A percentile compares a stretch with the other conserved stretches of the same genome.
Evolutionary conservation across 2,113 vertebrate species (phyloP).

Genomic region (Semnornis frantzii): DNA sequence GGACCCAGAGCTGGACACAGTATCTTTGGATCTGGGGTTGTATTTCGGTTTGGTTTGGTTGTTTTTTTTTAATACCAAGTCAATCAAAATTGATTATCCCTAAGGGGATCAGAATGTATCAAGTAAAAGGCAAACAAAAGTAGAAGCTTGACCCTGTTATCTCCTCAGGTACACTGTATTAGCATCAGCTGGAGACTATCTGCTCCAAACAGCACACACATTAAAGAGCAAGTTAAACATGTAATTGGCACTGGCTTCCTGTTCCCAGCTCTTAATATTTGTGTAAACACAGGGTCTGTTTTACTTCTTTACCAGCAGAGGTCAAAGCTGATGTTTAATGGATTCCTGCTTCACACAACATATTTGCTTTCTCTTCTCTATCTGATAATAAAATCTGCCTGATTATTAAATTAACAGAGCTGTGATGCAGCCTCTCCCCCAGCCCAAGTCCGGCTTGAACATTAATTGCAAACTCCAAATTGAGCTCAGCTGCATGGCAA

Average conservation of each 20-base stretch:
- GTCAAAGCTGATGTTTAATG: slow-evolving; percentile 43
- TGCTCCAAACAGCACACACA: slow-evolving; percentile 11
- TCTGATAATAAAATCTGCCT: not conserved
- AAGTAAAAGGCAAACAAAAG: not conserved
- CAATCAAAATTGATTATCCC: not conserved
- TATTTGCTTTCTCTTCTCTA: slow-evolving; percentile 33
- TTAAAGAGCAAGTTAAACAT: slow-evolving; percentile 38
- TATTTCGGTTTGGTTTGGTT: not conserved
- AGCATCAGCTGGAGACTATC: not conserved
- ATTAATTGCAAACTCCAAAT: not conserved
- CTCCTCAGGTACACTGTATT: not conserved
- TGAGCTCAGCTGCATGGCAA: not conserved
- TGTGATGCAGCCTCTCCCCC: not conserved
- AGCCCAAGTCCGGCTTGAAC: not conserved
- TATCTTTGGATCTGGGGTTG: no score
- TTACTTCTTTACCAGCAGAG: slow-evolving; percentile 15
- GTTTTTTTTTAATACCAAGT: not conserved
- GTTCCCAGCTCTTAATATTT: slow-evolving; percentile 37
- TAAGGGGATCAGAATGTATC: not conserved
- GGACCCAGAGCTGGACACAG: no score
- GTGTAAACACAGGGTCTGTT: slow-evolving; percentile 36
- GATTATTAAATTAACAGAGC: slow-evolving; percentile 37
- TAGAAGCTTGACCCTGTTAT: not conserved
- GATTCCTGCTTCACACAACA: not conserved
- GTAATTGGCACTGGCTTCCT: not conserved